Conservation (phyloP, 2,797 vertebrate species). For the Meda fulgida region DNA sequence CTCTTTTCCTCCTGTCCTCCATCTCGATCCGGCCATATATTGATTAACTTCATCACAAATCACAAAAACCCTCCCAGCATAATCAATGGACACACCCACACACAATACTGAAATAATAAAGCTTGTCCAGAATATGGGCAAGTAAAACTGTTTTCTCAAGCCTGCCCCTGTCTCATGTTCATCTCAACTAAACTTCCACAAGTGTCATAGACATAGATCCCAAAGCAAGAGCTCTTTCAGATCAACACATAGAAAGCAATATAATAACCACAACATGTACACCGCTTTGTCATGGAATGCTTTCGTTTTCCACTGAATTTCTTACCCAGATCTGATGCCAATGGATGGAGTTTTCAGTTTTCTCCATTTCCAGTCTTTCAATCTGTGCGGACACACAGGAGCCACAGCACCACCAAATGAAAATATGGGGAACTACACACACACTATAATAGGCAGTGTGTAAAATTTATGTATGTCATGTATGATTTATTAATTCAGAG, state of each 20-base stretch:
- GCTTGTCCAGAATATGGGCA: background rate
- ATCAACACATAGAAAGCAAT: background rate
- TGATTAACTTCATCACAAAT: slow-evolving; percentile 9
- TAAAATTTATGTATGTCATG: background rate
- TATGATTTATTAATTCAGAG: background rate
- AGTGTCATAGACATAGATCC: background rate
- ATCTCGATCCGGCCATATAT: background rate
- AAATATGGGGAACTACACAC: background rate
- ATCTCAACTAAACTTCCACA: background rate
- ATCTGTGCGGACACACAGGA: background rate
- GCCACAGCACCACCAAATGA: slow-evolving; percentile 15
- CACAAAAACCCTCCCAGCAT: background rate
- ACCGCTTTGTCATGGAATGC: background rate
- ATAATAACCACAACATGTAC: background rate
- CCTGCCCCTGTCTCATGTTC: background rate
- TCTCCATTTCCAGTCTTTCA: background rate
- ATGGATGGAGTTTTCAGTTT: background rate
- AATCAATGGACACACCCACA: slow-evolving; percentile 5
- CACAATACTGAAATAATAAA: background rate
- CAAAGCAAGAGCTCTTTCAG: background rate
- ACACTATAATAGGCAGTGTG: background rate
- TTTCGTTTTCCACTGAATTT: background rate
- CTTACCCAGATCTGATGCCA: background rate
- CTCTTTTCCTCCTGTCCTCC: background rate
- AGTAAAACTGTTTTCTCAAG: background rate